phyloP scores from a whole-genome alignment of 2,888 invertebrate species.

The Drosophila affinis region DNA sequence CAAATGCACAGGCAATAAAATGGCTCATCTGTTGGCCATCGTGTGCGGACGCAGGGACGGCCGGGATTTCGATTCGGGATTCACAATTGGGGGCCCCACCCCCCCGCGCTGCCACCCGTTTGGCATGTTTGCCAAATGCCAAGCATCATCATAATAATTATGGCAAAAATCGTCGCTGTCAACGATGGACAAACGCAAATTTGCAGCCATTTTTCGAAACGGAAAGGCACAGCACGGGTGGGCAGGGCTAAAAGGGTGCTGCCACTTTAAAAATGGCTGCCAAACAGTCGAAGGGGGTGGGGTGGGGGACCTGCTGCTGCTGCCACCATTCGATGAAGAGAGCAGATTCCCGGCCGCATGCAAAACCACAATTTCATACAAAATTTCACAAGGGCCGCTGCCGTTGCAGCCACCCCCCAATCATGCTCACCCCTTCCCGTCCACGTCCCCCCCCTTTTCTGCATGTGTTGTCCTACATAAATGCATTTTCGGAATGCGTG shows the following conservation, averaged over 20 bases:
- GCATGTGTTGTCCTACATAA: conserved; percentile 38
- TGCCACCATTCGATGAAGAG: conserved; percentile 24
- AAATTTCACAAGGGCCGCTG: conserved; percentile 51
- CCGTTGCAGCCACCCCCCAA: neutral
- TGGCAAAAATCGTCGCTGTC: conserved; percentile 76
- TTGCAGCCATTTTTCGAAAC: conserved; percentile 54
- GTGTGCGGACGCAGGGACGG: conserved; percentile 20
- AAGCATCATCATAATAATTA: conserved; percentile 80
- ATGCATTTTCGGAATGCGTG: conserved; percentile 75
- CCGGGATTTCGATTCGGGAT: conserved; percentile 8
- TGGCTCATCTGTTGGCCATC: conserved; percentile 72
- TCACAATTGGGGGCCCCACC: neutral
- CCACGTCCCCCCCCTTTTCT: conserved; percentile 1
- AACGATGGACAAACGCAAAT: conserved; percentile 49
- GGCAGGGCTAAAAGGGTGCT: conserved; percentile 39
- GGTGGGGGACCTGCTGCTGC: neutral
- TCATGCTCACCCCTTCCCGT: conserved; percentile 1
- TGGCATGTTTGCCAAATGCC: conserved; percentile 77
- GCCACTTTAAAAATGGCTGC: conserved; percentile 62
- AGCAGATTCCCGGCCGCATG: conserved; percentile 34
- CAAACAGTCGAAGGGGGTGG: conserved; percentile 9
- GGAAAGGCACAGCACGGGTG: neutral
- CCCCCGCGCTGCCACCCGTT: conserved; percentile 6
- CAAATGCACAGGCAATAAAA: conserved; percentile 71
- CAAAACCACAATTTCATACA: conserved; percentile 70